Conservation (phyloP, 2,888 invertebrate species). For the Agrotis puta region DNA sequence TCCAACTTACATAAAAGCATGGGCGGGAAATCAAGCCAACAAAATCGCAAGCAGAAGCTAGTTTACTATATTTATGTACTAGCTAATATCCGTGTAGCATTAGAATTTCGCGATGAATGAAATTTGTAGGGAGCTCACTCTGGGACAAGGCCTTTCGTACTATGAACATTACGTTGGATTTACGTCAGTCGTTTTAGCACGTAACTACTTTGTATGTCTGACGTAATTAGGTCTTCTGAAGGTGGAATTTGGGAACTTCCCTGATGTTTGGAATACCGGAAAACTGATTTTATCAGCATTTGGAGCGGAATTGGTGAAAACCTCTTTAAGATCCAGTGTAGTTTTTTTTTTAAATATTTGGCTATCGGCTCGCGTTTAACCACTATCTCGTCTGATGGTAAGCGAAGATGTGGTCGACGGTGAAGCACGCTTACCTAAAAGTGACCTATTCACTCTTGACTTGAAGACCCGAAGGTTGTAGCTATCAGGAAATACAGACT, state of each 20-base stretch:
- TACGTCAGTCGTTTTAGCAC: slow-evolving; percentile 15
- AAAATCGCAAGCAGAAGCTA: too few relatives aligned
- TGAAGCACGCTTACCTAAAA: too few relatives aligned
- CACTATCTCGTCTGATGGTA: too few relatives aligned
- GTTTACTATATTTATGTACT: slow-evolving; percentile 3
- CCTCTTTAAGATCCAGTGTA: too few relatives aligned
- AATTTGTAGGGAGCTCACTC: slow-evolving; percentile 1
- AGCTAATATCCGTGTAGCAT: background rate
- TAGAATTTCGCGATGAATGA: slow-evolving; percentile 27
- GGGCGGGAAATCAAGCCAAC: too few relatives aligned
- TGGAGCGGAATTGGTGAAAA: background rate
- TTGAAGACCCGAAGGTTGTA: too few relatives aligned
- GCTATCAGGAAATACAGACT: too few relatives aligned
- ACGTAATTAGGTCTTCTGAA: background rate
- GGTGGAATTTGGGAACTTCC: background rate
- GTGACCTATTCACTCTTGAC: too few relatives aligned
- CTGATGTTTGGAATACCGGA: background rate
- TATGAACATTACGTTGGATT: slow-evolving; percentile 16
- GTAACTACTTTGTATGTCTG: background rate
- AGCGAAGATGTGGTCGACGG: too few relatives aligned
- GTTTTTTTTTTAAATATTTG: too few relatives aligned
- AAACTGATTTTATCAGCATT: background rate
- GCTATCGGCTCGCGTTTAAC: too few relatives aligned
- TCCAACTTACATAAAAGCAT: too few relatives aligned
- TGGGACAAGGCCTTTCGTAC: slow-evolving; percentile 34